phyloP scores from a whole-genome alignment of 1,140 invertebrate species.

The Drosophila chauvacae region DNA sequence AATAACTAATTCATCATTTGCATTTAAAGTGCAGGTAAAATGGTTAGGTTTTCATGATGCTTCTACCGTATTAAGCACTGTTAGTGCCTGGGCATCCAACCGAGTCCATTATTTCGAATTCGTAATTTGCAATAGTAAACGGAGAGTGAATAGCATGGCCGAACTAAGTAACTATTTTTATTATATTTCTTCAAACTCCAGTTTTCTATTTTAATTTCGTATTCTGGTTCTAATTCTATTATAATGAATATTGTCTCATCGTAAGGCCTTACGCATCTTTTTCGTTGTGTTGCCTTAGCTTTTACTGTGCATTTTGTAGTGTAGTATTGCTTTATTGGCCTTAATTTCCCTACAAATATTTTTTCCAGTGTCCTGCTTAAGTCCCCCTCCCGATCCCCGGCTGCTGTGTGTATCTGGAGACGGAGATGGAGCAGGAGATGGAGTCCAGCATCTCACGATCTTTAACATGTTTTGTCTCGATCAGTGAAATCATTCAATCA shows the following conservation, averaged over 20 bases:
- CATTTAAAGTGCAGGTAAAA: conserved; percentile 21
- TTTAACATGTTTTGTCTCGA: conserved; percentile 83
- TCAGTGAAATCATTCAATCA: conserved; percentile 83
- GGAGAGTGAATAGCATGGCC: background rate
- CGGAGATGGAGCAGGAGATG: conserved; percentile 52
- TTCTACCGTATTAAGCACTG: background rate
- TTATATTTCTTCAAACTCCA: background rate
- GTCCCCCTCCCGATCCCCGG: conserved; percentile 8
- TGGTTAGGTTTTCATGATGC: background rate
- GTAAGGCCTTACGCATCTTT: too few relatives aligned
- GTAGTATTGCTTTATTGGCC: background rate
- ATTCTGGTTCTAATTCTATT: too few relatives aligned
- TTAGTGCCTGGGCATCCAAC: background rate
- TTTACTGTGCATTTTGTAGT: background rate
- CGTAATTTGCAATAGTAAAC: background rate
- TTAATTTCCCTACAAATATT: too few relatives aligned
- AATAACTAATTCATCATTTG: conserved; percentile 19
- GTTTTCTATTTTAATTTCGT: background rate
- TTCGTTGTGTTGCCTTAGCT: too few relatives aligned
- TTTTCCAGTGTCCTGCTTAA: conserved; percentile 22
- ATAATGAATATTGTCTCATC: too few relatives aligned
- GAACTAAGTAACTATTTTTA: background rate
- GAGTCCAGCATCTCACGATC: conserved; percentile 69
- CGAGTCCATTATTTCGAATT: background rate
- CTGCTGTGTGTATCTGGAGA: conserved; percentile 73